Percentiles rank a stretch among this genome's conserved stretches.
Evolutionary conservation across 2,797 vertebrate species (phyloP).

Genomic region (Pseudochirops corinnae): DNA sequence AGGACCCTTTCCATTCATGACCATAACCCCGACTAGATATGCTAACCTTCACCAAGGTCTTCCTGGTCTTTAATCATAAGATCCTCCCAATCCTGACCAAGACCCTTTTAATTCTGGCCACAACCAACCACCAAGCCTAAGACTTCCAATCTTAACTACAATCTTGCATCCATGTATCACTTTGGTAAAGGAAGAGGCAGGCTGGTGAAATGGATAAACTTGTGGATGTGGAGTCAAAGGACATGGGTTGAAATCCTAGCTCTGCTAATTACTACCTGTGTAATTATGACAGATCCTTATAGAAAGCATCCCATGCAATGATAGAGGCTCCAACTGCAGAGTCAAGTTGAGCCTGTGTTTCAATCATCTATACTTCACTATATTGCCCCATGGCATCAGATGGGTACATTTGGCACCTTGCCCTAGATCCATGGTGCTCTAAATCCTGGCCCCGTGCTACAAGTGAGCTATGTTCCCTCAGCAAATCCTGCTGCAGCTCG

Average conservation of each 20-base stretch:
- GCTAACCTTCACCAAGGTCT: neutral
- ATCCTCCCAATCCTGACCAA: neutral
- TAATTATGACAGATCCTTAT: slow-evolving; percentile 87
- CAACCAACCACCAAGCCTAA: neutral
- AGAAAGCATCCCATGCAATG: slow-evolving; percentile 81
- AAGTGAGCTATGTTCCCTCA: slow-evolving; percentile 87
- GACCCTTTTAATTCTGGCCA: neutral
- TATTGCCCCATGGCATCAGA: slow-evolving; percentile 87
- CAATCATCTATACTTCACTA: slow-evolving; percentile 86
- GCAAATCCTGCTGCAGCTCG: slow-evolving; percentile 81
- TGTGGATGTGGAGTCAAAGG: neutral
- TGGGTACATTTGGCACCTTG: slow-evolving; percentile 80
- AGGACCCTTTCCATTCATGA: neutral
- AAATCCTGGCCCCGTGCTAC: slow-evolving; percentile 86
- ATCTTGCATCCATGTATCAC: neutral
- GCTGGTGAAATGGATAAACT: neutral
- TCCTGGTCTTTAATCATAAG: neutral
- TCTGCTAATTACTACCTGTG: neutral
- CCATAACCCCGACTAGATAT: neutral
- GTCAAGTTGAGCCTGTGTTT: slow-evolving; percentile 58
- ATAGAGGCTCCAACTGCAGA: slow-evolving; percentile 78
- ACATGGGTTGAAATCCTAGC: neutral
- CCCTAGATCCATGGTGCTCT: slow-evolving; percentile 83
- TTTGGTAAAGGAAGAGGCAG: neutral
- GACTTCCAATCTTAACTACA: neutral